Evolutionary conservation across 2,113 vertebrate genomes (phyloP), one percentile per base, ranked within the genome.

Genomic region (Syngnathoides biaculeatus): DNA sequence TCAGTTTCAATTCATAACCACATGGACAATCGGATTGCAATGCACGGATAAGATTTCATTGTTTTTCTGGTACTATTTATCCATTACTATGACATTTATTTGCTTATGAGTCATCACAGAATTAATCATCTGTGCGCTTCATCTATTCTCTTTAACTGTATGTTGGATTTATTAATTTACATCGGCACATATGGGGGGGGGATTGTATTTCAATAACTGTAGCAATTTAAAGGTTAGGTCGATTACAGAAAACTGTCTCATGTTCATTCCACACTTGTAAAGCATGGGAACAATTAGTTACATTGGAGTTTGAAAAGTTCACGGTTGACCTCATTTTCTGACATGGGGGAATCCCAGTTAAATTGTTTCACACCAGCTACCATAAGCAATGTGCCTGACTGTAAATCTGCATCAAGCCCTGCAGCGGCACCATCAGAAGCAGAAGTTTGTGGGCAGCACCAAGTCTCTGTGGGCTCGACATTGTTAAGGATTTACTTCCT

Each of bases 321-420:
- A 35, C 6, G 30, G 30, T 42, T 42, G 2, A 42, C 40, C 40
- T 42, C 40, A 2, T 13, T 42, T 42, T 42, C 40, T 42, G 40
- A 42, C 40, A 42, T 11, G 2, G 48, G 20, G 3, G 20, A 50
- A 50, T 8, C n/a, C 2, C 48, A 22, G 20, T n/a, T 50, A 50
- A 8, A 50, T 14, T 24, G n/a, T 26, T 3, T 62, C 39, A 17
- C 39, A 62, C 13, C 76, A 69, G 64, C 59, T 78, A 83, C 82
- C 13, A 42, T 62, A 40, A 82, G 84, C 82, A 80, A 66, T 74
- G 69, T 80, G 73, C 47, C 76, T 83, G 72, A 57, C 69, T 61
- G 69, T 69, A 80, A 84, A 79, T 84, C 80, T 79, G 71, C 43
- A 30, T 4, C 40, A 67, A 60, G 15, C 74, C 74, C 77, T 77